Evolutionary conservation across 2,888 invertebrate species (phyloP), one percentile per base, ranked within the genome.

Genomic region (Chrysina gloriosa): DNA sequence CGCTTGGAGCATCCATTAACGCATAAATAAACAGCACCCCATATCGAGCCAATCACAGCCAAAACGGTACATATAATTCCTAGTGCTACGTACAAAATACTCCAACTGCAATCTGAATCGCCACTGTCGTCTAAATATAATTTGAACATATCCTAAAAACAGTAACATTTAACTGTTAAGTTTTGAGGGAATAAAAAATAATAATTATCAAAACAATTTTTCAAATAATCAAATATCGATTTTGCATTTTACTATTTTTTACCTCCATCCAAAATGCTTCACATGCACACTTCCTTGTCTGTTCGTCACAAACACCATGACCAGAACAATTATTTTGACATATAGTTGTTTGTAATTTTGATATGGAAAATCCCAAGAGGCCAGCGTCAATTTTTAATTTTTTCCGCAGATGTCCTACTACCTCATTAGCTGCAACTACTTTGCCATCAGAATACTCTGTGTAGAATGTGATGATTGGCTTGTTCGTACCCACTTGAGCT

Each of bases 251-350:
- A 25, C 19, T 21, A 67, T 39, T 48, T 36, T 69, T 69, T 74
- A 79, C 80, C 81, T 95, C 92, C 95, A 97, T 97, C 97, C 97
- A 97, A 86, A 97, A 97, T 16, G 96, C 93, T 84, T 97, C 95
- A 83, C 97, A 97, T 76, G 93, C 87, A 79, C 97, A 97, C 65
- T 89, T 87, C 75, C 96, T 88, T 3, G 93, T 90, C 74, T 91
- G 89, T 78, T 92, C 91, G 81, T 95, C 92, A 84, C 97, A 97
- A 31, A 88, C 87, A 63, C 97, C 97, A 83, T 97, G 97, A 48
- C 92, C 92, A 36, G 96, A 96, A 84, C 97, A 97, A 82, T 93
- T 88, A 84, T 96, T 96, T 78, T 97, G 96, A 80, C 97, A 97
- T 66, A 96, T 89, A 31, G 90, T 87, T 1, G 96, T 94, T 77